A percentile compares a stretch with the other conserved stretches of the same genome.
phyloP scores from a whole-genome alignment of 2,797 vertebrate genomes.

The Okamejei kenojei region DNA sequence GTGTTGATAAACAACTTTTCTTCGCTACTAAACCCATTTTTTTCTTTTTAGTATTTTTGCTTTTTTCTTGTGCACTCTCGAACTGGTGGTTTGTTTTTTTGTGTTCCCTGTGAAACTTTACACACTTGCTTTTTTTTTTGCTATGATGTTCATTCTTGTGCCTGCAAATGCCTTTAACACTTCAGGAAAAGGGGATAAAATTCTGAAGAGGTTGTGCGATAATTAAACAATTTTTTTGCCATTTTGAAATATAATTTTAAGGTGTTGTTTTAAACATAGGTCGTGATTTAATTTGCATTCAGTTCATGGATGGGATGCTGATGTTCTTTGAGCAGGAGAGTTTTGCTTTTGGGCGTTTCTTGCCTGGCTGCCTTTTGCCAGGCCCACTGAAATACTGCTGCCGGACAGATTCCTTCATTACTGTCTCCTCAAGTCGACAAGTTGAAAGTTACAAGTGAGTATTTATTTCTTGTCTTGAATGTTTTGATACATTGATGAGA shows the following conservation, averaged over 20 bases:
- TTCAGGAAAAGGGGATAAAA: not conserved
- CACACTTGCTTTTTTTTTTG: not conserved
- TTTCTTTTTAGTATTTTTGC: not conserved
- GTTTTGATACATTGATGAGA: not conserved
- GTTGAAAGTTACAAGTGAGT: constrained; percentile 91
- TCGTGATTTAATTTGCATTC: constrained; percentile 89
- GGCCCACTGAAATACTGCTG: constrained; percentile 80
- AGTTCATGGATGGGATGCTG: constrained; percentile 96
- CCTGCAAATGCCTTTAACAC: not conserved
- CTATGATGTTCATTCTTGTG: not conserved
- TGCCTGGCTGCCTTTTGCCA: constrained; percentile 86
- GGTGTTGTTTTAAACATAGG: constrained; percentile 55
- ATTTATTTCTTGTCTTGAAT: not conserved
- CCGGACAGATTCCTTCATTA: constrained; percentile 87
- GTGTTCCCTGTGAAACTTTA: not conserved
- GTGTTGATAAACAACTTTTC: not conserved
- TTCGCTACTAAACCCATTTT: not conserved
- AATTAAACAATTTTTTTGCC: not conserved
- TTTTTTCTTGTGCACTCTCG: not conserved
- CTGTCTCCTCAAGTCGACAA: constrained; percentile 77
- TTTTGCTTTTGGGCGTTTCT: constrained; percentile 82
- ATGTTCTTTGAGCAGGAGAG: constrained; percentile 98
- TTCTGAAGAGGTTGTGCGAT: constrained; percentile 1
- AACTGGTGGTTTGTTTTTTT: not conserved
- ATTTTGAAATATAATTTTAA: not conserved